phyloP scores from a whole-genome alignment of 2,888 invertebrate genomes.

The Desoria tigrina region DNA sequence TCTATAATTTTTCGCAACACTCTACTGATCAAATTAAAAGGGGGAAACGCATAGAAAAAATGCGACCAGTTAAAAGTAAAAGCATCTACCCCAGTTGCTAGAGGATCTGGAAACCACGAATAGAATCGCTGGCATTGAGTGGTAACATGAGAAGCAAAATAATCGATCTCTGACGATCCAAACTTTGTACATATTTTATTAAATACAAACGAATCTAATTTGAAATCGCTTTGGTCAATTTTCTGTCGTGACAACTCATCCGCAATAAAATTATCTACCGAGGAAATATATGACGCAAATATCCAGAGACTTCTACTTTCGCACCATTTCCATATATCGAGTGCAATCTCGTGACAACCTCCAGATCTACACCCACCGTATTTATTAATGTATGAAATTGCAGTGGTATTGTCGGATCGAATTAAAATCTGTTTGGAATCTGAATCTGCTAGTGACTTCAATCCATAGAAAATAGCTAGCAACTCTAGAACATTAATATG shows the following conservation, averaged over 20 bases:
- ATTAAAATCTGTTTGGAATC: constrained; percentile 18
- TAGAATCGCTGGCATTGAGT: constrained; percentile 17
- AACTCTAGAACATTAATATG: constrained; percentile 34
- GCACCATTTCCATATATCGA: constrained; percentile 26
- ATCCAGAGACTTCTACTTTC: constrained; percentile 13
- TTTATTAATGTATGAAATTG: constrained; percentile 34
- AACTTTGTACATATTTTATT: neutral
- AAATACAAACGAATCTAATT: constrained; percentile 6
- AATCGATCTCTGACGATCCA: constrained; percentile 9
- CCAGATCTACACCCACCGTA: constrained; percentile 26
- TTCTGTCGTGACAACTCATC: constrained; percentile 18
- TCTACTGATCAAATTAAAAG: constrained; percentile 26
- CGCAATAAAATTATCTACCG: constrained; percentile 16
- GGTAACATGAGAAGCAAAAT: constrained; percentile 21
- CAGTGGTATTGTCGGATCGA: constrained; percentile 27
- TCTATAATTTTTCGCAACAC: constrained; percentile 30
- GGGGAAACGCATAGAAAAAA: constrained; percentile 20
- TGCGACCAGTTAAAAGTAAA: constrained; percentile 22
- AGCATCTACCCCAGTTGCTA: constrained; percentile 21
- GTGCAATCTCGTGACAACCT: constrained; percentile 1
- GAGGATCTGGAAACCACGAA: constrained; percentile 21
- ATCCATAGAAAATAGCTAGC: constrained; percentile 17
- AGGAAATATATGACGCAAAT: constrained; percentile 25
- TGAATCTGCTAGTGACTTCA: neutral
- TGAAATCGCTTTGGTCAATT: constrained; percentile 10